Evolutionary conservation across 2,888 invertebrate genomes (phyloP).

Genomic region (Synanthedon vespiformis): DNA sequence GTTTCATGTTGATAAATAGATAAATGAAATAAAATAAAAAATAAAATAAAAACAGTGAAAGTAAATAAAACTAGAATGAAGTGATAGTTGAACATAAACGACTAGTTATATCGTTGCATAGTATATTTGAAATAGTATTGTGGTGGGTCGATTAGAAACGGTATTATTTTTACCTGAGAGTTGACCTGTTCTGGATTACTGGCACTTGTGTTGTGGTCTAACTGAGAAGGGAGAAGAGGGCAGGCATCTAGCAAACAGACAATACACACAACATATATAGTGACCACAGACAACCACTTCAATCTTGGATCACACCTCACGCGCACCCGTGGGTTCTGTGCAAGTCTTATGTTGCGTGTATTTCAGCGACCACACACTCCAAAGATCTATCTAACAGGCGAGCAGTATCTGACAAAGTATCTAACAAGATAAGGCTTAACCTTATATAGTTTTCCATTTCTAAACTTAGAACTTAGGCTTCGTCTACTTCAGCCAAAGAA

Average conservation of each 20-base stretch:
- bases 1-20: conserved; percentile 34
- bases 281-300: conserved; percentile 69
- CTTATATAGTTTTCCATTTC: no score
- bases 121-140: conserved; percentile 60
- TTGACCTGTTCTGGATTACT: conserved; percentile 78
- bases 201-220: conserved; percentile 87
- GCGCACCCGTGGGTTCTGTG: conserved; percentile 47
- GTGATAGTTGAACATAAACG: conserved; percentile 60
- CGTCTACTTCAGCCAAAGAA: no score
- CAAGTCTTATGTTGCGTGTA: conserved; percentile 64
- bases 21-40: conserved; percentile 23
- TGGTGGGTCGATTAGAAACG: conserved; percentile 65
- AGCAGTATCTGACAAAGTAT: no score
- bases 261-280: conserved; percentile 81
- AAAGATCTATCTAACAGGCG: neutral
- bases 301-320: conserved; percentile 70
- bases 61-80: conserved; percentile 58
- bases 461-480: no score
- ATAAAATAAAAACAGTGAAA: conserved; percentile 32
- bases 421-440: no score
- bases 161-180: conserved; percentile 74
- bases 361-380: no score
- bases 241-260: conserved; percentile 96
- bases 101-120: conserved; percentile 60
- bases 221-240: conserved; percentile 88